These are phyloP conservation scores for Galago senegalensis DNA, from an alignment of 2,797 vertebrate species.

Conservation along the genomic window DNA sequence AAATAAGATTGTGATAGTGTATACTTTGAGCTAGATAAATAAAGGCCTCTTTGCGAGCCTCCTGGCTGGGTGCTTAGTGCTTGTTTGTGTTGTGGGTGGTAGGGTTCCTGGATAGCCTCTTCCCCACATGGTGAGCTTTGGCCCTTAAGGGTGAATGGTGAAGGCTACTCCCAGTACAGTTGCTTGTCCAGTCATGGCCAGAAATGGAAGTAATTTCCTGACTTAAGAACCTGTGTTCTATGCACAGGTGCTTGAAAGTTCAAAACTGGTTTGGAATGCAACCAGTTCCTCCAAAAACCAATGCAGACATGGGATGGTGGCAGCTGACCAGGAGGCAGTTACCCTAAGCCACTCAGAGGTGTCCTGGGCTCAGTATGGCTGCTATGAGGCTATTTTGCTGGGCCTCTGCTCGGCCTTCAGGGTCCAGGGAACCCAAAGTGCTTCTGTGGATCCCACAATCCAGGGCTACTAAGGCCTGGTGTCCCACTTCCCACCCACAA, in stretches of 20 bases:
- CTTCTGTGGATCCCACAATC: too few species aligned
- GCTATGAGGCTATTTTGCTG: not conserved
- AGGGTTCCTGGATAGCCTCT: not conserved
- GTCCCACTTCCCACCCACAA: not conserved
- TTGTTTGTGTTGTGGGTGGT: not conserved
- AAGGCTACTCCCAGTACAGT: not conserved
- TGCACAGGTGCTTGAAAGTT: fast-evolving
- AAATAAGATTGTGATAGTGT: constrained; percentile 89
- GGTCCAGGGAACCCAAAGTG: fast-evolving
- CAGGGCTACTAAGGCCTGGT: too few species aligned
- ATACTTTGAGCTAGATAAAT: constrained; percentile 94
- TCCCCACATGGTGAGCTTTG: too few species aligned
- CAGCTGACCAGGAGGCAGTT: not conserved
- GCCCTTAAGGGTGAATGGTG: not conserved
- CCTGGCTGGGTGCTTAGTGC: constrained; percentile 27
- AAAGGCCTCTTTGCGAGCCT: constrained; percentile 90
- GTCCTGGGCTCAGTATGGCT: too few species aligned
- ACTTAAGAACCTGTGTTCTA: not conserved
- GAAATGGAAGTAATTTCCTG: not conserved
- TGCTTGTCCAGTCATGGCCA: not conserved
- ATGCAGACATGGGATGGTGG: fast-evolving
- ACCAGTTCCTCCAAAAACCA: not conserved
- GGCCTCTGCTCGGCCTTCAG: not conserved
- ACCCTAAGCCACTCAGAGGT: not conserved
- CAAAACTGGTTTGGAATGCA: fast-evolving